Evolutionary conservation across 2,113 vertebrate genomes (phyloP), one percentile per base, ranked within the genome.

Genomic region (Antidorcas marsupialis): DNA sequence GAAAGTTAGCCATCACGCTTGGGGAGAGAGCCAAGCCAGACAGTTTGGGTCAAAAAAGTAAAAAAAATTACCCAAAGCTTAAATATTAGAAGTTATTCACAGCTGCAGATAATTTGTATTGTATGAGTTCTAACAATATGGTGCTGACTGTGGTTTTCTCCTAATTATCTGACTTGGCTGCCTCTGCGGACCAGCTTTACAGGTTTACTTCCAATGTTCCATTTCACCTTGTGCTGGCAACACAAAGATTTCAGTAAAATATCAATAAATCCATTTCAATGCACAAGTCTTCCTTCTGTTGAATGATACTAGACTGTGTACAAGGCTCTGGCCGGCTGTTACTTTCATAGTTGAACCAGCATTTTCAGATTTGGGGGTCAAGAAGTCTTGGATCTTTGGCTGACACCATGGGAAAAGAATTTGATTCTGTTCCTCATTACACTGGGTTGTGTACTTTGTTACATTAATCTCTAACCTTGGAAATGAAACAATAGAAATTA

Each of bases 31-130:
- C 90, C 97, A 95, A 97, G 47, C 39, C 59, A 89, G 39, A 94
- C 59, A 95, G 30, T 62, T 91, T 67, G 52, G 53, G 93, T 92
- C 78, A 71, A 96, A 74, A 97, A 97, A 96, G 83, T 60, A 64
- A 95, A 67, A 79, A 55, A 55, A 45, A 87, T 76, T 84, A 87
- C 43, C 59, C 85, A 55, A 53, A 50, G 52, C 79, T 96, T 94
- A 87, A 93, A 87, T 55, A 84, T 16, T 94, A 92, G 52, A 85
- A 89, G 43, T 90, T 96, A 84, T 76, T 94, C 90, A 96, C 96
- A 97, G 97, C 96, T 98, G 93, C 53, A 93, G 87, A 87, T 17
- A 12, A 93, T 98, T 97, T 97, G 71, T 90, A 17, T 55, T 67
- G 4, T 45, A 93, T 15, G 60, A 33, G 45, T 91, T 84, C 76